Base-by-base conservation (phyloP, 1,140 invertebrate species). In the Trissolcus basalis region DNA sequence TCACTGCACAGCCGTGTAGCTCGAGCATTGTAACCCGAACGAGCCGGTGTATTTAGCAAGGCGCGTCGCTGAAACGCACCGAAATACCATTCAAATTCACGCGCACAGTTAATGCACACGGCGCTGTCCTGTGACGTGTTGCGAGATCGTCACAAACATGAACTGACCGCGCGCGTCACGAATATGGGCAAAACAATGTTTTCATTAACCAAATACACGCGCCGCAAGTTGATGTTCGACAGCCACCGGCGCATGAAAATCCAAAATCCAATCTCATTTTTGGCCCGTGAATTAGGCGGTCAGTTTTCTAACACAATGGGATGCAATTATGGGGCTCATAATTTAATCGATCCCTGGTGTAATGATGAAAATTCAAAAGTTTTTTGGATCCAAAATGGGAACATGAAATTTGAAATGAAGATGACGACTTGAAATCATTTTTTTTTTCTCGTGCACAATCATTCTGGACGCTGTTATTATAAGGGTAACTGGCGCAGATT, bases 181-280 rank as follows among this genome's bases (percentile, higher is more conserved):
- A 71, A 67, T 78, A 64, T 76, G 56, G 73, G 56, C 65, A 55
- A 78, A 80, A 84, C 83, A 84, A 82, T 83, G 82, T 85, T 85
- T 85, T 83, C 82, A 85, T 85, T 85, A 84, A 84, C 82, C 75
- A 78, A 83, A 80, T 82, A 85, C 81, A 83, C 69, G 80, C 60
- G 55, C 74, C 67, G 54, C 58, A 76, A 76, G 59, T 79, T 74
- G 80, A 79, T 75, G 77, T 72, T 72, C 67, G 61, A 58, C 47
- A 44, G 50, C 11, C 44, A 58, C 27, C 16, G 49, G 15, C 41
- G 41, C 45, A 49, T 50, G 72, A 54, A 56, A 39, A 74, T 15
- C 47, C 10, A 10, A 45, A 50, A 54, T 47, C 27, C 63, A 51
- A 74, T 63, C 45, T 44, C 27, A 70, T 70, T 61, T 61, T 61